Base-by-base conservation (phyloP, 1,140 invertebrate species). In the Aphelenchoides fujianensis region DNA sequence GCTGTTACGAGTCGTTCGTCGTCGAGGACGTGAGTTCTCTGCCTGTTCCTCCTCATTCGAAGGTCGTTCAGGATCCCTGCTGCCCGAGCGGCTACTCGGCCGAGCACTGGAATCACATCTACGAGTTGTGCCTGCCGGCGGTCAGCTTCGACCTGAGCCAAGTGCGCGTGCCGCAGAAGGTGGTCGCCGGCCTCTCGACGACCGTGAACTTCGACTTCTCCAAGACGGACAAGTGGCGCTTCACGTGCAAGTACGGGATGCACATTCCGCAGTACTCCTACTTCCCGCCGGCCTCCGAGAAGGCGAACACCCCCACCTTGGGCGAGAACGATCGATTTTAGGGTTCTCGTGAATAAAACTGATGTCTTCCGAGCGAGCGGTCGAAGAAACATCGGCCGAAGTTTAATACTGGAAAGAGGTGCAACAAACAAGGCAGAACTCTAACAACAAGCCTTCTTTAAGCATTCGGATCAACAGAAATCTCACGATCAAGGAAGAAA, bases 91-190 rank as follows among this genome's bases (percentile, higher is more conserved):
- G 28, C 5, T 75, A 72, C 53, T 76, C 79, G 12, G 28, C 19
- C 23, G 28, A 68, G 7, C 82, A 83, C 35, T 83, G 82, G 82
- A 61, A 68, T 32, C 48, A 55, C 19, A 75, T 84, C 7, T 75
- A 83, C 62, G 82, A 83, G 36, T 61, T 83, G 12, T 83, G 82
- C 59, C 70, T 84, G 34, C 82, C 82, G 3, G 78, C 83, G 54
- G 77, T 83, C 19, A 57, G 76, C 3, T 69, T 82, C 41, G 82
- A 83, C 59, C 70, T 84, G 36, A 78, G 70, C 41, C 68, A 63
- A 1, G 72, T 36, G 9, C 30, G 32, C 5, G 68, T 71, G 19
- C 66, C 66, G 31, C 54, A 66, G 32, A 53, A 57, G 0, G n/a
- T 57, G 16, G 32, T 68, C 2, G 27, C 66, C 66, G 54, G 54